Evolutionary conservation across 1,140 invertebrate genomes (phyloP), one percentile per base, ranked within the genome.

Genomic region (Drosophila pandora): DNA sequence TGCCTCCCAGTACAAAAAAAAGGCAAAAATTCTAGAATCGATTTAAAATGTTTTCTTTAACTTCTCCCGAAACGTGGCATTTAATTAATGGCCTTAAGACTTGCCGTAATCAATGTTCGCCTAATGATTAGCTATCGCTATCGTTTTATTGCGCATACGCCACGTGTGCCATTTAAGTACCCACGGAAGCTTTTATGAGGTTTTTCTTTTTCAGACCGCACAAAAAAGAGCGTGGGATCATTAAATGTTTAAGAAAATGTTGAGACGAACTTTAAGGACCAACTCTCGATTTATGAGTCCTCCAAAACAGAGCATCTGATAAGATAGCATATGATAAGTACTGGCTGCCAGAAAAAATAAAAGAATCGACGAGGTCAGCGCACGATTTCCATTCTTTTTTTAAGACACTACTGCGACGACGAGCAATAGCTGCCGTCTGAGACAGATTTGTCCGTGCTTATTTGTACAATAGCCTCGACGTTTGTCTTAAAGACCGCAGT

Each of bases 111-210:
- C 79, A 78, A 70, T 83, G 49, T 39, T 21, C 45, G 17, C 50
- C 12, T n/a, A 63, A 57, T 69, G 69, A 69, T 82, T 74, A 82
- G 69, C 54, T 62, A 80, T 72, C 47, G 56, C 39, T 17, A 39
- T 23, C 21, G 45, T 81, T 81, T 87, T 81, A 87, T 85, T 85
- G 67, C 81, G 55, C 56, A 85, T 78, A 85, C 74, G 82, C 64
- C 68, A 58, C 81, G 77, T 84, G 68, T 70, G 67, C 49, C 60
- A 48, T 37, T 59, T 62, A 74, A 54, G 65, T 56, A 39, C 56
- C 25, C 22, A 30, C 53, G 69, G 75, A 79, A 71, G 80, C 56
- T 61, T 60, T 67, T 62, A 76, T 37, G 48, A 54, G 2, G 6
- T 10, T 2, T 10, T 2, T 17, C 13, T 22, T 34, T 49, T 3